These are phyloP conservation scores for Oreochromis mossambicus DNA, from an alignment of 2,797 vertebrate species.

Conservation along the genomic window DNA sequence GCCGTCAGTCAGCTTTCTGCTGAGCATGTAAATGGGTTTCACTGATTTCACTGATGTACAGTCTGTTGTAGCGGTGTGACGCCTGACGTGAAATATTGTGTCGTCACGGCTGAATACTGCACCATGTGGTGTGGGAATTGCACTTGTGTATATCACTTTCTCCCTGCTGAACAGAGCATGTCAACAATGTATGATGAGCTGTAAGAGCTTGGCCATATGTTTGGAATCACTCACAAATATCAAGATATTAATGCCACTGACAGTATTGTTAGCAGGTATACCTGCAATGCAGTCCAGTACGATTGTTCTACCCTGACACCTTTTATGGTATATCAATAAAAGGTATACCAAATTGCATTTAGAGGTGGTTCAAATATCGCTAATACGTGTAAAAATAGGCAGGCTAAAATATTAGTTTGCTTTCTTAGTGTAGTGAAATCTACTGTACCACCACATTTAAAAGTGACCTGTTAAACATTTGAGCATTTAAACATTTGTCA, in stretches of 20 bases:
- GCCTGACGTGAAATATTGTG: slow-evolving; percentile 45
- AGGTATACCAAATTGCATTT: not conserved
- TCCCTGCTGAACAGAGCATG: not conserved
- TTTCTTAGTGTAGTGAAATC: not conserved
- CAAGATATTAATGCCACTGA: not conserved
- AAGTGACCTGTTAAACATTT: not conserved
- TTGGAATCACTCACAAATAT: not conserved
- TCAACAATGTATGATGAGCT: slow-evolving; percentile 12
- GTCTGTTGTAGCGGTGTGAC: slow-evolving; percentile 9
- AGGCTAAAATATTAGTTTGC: not conserved
- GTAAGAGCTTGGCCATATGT: not conserved
- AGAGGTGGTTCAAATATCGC: not conserved
- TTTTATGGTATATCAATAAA: not conserved
- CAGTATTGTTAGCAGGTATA: not conserved
- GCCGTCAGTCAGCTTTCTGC: slow-evolving; percentile 45
- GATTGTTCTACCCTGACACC: not conserved
- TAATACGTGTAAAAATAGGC: not conserved
- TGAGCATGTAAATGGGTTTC: slow-evolving; percentile 13
- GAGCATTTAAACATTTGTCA: not conserved
- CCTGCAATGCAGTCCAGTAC: not conserved
- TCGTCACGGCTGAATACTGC: slow-evolving; percentile 35
- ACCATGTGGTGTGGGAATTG: not conserved
- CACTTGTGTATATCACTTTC: slow-evolving; percentile 1
- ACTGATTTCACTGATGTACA: slow-evolving; percentile 23
- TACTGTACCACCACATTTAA: not conserved